These are phyloP conservation scores for Callospermophilus lateralis DNA, from an alignment of 2,113 vertebrate genomes.

Conservation along the genomic window DNA sequence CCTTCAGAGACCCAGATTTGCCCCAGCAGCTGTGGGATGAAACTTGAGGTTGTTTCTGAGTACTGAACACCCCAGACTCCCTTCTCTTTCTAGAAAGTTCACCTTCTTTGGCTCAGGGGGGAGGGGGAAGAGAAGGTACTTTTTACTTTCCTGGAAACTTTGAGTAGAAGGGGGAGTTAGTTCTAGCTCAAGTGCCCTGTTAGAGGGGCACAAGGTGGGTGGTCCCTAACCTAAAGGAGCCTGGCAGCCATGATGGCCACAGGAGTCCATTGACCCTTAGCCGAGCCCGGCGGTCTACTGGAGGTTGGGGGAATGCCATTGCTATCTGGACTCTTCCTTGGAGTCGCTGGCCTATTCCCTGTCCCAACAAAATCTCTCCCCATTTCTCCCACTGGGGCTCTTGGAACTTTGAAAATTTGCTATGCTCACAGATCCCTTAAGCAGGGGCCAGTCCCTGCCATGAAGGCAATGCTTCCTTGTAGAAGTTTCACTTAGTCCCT, in stretches of 20 bases:
- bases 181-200: not conserved
- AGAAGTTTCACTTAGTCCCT: not conserved
- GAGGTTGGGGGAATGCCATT: accelerated
- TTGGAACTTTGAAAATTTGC: not conserved
- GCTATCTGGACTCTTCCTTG: not conserved
- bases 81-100: not conserved
- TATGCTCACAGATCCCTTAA: not conserved
- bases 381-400: not conserved
- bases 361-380: not conserved
- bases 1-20: not conserved
- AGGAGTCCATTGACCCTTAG: not conserved
- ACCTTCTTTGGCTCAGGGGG: not conserved
- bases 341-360: not conserved
- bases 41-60: not conserved
- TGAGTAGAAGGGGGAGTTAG: not conserved
- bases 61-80: not conserved
- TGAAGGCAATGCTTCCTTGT: not conserved
- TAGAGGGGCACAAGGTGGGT: not conserved
- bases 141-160: not conserved
- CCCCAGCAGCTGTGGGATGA: not conserved
- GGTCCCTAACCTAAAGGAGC: not conserved
- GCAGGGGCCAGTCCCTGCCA: no score
- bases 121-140: not conserved
- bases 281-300: not conserved
- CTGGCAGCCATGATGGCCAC: not conserved